Evolutionary conservation across 2,113 vertebrate genomes (phyloP).

Genomic region (Eonycteris spelaea): DNA sequence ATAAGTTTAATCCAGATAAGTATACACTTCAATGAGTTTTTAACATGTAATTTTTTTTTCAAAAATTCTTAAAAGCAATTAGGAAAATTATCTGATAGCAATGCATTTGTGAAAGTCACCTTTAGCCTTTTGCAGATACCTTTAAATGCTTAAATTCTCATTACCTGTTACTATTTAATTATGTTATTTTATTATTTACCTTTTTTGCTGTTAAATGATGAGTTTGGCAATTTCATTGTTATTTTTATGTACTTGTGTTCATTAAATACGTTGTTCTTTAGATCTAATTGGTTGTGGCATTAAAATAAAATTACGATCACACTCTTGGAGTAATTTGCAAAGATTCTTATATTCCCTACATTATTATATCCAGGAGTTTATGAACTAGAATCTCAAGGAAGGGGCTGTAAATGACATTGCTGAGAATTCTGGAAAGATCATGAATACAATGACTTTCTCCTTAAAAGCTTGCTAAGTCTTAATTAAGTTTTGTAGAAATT

Average conservation of each 20-base stretch:
- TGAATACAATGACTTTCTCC: not conserved
- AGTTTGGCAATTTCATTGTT: not conserved
- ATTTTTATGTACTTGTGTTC: not conserved
- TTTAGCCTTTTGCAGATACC: not conserved
- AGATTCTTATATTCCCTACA: not conserved
- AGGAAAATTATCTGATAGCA: not conserved
- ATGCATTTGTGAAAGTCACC: not conserved
- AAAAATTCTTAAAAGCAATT: not conserved
- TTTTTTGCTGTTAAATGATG: not conserved
- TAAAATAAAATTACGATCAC: not conserved
- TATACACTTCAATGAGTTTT: not conserved
- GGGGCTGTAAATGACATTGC: not conserved
- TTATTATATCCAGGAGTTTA: slow-evolving; percentile 16
- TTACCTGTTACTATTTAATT: not conserved
- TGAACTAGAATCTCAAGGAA: not conserved
- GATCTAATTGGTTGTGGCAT: not conserved
- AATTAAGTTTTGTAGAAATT: not conserved
- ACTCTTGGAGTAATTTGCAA: not conserved
- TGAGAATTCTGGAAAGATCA: not conserved
- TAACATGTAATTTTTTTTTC: not conserved
- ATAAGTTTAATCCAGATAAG: not conserved
- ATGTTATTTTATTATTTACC: not conserved
- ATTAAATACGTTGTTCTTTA: slow-evolving; percentile 6
- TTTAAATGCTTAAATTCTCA: not conserved
- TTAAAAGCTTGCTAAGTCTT: slow-evolving; percentile 25